Evolutionary conservation across 2,888 invertebrate genomes (phyloP), one percentile per base, ranked within the genome.

Genomic region (Villa cingulata): DNA sequence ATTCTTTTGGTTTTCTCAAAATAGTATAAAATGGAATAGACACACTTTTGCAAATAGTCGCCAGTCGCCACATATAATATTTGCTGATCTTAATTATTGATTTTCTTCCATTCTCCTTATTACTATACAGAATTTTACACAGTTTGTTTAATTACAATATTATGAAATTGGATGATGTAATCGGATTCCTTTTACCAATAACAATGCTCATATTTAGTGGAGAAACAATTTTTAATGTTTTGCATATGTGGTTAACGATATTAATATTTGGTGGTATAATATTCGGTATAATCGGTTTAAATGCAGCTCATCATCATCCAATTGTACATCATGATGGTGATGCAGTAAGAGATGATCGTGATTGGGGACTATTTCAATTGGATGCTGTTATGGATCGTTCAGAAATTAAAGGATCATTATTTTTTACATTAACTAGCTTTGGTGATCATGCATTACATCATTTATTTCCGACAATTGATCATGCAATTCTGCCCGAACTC

Each of bases 381-480:
- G 83, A 87, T 58, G 77, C 86, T 0, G 73, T 84, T 0, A 76
- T 81, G 29, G 87, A 86, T 59, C 74, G 86, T 52, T 70, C 74
- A 18, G 81, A 85, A 52, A 71, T 81, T 49, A 77, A 77, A 12
- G 76, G 78, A 15, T 78, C 76, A 38, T 74, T 77, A 51, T 80
- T 83, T 60, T 67, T 83, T 51, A 76, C 77, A 1, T 62, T 87
- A 46, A 81, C 83, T 0, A 74, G 79, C 51, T 88, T 86, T 57
- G 88, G 88, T 0, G 80, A 83, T 50, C 89, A 89, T 60, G 73
- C 75, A 0, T 68, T 88, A 2, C 88, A 89, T 63, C 89, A 89
- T 65, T 68, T 88, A 18, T 81, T 88, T 56, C 88, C 88, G 0
- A 83, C 86, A 0, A 58, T 89, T 32, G 88, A 88, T 62, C 87